These are phyloP conservation scores for Neodiprion lecontei DNA, from an alignment of 1,140 invertebrate species.

Conservation along the genomic window DNA sequence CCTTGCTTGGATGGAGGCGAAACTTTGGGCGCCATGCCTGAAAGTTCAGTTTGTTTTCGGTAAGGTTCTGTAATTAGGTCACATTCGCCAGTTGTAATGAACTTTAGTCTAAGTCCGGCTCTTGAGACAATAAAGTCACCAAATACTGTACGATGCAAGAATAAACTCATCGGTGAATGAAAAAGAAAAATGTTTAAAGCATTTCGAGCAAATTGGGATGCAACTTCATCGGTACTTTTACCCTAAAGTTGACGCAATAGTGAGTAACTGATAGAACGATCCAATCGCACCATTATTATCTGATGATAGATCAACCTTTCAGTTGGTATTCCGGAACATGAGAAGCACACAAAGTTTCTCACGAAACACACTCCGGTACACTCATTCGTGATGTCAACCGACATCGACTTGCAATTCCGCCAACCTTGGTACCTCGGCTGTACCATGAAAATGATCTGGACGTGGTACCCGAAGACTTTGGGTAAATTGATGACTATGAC, in stretches of 20 bases:
- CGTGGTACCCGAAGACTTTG: constrained; percentile 29
- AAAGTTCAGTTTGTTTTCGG: constrained; percentile 37
- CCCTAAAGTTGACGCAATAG: too few species aligned
- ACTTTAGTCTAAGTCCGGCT: not conserved
- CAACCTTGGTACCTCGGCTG: constrained; percentile 32
- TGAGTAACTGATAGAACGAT: too few species aligned
- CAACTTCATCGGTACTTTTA: too few species aligned
- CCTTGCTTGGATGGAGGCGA: constrained; percentile 26
- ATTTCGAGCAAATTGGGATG: too few species aligned
- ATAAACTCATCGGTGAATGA: too few species aligned
- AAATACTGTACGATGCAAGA: too few species aligned
- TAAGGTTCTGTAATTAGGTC: not conserved
- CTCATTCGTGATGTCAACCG: constrained; percentile 28
- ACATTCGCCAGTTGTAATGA: not conserved
- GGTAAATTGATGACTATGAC: constrained; percentile 17
- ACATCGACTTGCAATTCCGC: constrained; percentile 24
- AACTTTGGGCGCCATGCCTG: constrained; percentile 23
- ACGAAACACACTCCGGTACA: constrained; percentile 27
- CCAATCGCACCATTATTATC: too few species aligned
- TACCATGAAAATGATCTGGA: constrained; percentile 30
- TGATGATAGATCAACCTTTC: not conserved
- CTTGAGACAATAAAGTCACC: not conserved
- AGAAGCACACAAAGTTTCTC: constrained; percentile 30
- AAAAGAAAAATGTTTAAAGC: too few species aligned
- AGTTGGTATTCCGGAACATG: constrained; percentile 33